Evolutionary conservation across 2,888 invertebrate species (phyloP), one percentile per base, ranked within the genome.

Genomic region (Arenicola marina): DNA sequence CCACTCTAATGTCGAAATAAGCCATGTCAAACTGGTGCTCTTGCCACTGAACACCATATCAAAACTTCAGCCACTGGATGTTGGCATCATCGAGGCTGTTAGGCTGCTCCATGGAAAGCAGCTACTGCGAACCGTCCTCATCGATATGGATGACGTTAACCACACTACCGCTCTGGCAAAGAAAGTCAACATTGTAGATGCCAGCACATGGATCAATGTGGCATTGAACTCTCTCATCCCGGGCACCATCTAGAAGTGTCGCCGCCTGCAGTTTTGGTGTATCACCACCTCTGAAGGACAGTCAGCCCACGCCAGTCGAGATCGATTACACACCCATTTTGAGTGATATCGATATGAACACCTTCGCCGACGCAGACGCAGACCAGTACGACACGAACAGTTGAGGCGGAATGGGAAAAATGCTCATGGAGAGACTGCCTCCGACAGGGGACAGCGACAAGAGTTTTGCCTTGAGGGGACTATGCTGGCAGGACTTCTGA

Each of bases 91-190:
- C 7, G 28, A 21, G 7, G 51, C 51, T 1, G 24, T 51, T n/a
- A 51, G 29, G 4, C n/a, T 11, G 4, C 28, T 3, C 7, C 29
- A 51, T 15, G n/a, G 26, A 2, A 51, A 51, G 29, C 26, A 28
- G 51, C 28, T 51, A 28, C 24, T 51, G 51, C 51, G 28, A 7
- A 24, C 24, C 29, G 28, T 51, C 29, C 7, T 51, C 26, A n/a
- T 28, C 51, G 4, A 24, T n/a, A 51, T 51, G 51, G 51, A 51
- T 24, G 51, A 51, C 51, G 51, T 29, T 24, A 3, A 11, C 51
- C n/a, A n/a, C 4, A 29, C 51, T n/a, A 28, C 51, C 7, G 51
- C 24, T n/a, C 28, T 51, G 1, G 28, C 26, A n/a, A 51, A 51
- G 51, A n/a, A n/a, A 28, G 51, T 51, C 7, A 11, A 51, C 18